A percentile compares a stretch with the other conserved stretches of the same genome.
phyloP scores from a whole-genome alignment of 1,140 invertebrate species.

The Pseudomyrmex cubaensis region DNA sequence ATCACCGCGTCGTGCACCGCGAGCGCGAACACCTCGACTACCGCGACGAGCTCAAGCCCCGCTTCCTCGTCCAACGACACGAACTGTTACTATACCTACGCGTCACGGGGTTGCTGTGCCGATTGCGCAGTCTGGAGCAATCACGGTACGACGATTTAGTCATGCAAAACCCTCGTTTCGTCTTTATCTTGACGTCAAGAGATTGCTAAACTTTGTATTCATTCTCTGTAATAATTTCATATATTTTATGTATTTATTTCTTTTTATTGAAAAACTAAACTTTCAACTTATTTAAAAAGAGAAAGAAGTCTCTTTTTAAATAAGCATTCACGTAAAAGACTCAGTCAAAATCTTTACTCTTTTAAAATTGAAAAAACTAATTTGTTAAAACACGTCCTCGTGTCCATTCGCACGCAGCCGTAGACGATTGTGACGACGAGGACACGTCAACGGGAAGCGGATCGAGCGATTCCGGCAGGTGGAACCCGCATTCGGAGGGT shows the following conservation, averaged over 20 bases:
- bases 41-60: conserved; percentile 78
- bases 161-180: background rate
- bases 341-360: too few relatives aligned
- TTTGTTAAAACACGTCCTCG: conserved; percentile 38
- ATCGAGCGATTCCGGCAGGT: conserved; percentile 72
- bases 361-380: too few relatives aligned
- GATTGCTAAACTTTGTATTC: too few relatives aligned
- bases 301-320: too few relatives aligned
- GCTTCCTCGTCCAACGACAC: conserved; percentile 80
- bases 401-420: conserved; percentile 57
- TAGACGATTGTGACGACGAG: conserved; percentile 74
- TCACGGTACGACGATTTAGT: conserved; percentile 75
- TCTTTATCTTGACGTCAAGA: background rate
- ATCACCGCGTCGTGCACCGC: conserved; percentile 74
- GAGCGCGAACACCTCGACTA: conserved; percentile 77
- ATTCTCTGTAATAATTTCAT: too few relatives aligned
- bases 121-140: conserved; percentile 83
- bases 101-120: conserved; percentile 81
- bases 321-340: too few relatives aligned
- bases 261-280: too few relatives aligned
- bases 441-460: conserved; percentile 77
- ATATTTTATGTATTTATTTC: background rate
- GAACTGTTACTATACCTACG: conserved; percentile 80
- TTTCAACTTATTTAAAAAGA: too few relatives aligned
- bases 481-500: conserved; percentile 69